Evolutionary conservation across 2,113 vertebrate genomes (phyloP), one percentile per base, ranked within the genome.

Genomic region (Eurystomus gularis): DNA sequence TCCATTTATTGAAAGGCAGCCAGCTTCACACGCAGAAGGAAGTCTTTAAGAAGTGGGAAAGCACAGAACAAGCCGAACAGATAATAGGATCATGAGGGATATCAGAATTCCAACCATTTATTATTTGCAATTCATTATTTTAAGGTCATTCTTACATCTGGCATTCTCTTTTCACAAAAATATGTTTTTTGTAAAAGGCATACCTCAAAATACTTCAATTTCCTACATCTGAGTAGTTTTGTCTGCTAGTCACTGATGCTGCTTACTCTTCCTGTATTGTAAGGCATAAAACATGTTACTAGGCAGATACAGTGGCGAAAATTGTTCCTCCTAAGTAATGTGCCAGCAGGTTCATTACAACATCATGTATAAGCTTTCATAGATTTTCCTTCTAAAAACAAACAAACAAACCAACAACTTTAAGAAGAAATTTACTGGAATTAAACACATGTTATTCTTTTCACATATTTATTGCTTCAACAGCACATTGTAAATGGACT

Each of bases 391-490:
- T 79, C 26, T 13, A 6, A 16, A n/a, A 52, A 37, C 49, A 86
- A n/a, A 49, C 3, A 13, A 23, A 33, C 9, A 33, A 35, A 6
- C 7, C 28, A 61, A 58, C 3, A 77, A 64, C 51, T 78, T 66
- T 39, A 87, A 87, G 55, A 80, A 57, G 13, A 31, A 17, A 12
- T 84, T 86, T 60, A 79, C 72, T 88, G 79, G 62, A 95, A 91
- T 70, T 64, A 90, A 93, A 73, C 48, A 42, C n/a, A 79, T 11
- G 28, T 80, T 89, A 87, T 52, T 91, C 62, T 96, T 92, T 85
- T 93, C 49, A 92, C 51, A 70, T 72, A 88, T 77, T 60, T 93
- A 89, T 72, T 95, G 51, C 69, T 89, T 94, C 81, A 95, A 86
- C 46, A 89, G 54, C 64, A 86, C 79, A 44, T 24, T 93, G 68